These are phyloP conservation scores for Cepphus grylle DNA, from an alignment of 2,113 vertebrate genomes.

Conservation along the genomic window DNA sequence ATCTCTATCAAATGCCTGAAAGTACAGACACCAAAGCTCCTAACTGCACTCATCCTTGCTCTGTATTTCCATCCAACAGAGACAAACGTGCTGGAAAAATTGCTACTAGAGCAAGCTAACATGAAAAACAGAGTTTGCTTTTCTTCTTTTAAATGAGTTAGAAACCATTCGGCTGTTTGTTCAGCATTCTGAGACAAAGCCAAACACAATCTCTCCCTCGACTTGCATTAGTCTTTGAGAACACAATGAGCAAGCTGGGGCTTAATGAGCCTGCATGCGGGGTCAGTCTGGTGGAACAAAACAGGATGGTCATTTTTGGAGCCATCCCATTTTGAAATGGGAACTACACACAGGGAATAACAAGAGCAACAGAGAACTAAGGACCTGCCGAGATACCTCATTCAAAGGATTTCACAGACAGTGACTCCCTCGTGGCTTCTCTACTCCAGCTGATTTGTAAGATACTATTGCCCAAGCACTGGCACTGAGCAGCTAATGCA, in stretches of 20 bases:
- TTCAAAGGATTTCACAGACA: neutral
- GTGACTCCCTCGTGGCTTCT: neutral
- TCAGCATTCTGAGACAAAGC: neutral
- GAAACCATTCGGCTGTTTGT: neutral
- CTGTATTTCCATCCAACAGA: neutral
- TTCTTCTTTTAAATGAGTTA: conserved; percentile 6
- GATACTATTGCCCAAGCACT: neutral
- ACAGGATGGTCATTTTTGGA: conserved; percentile 28
- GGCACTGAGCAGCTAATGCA: neutral
- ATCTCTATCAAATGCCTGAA: neutral
- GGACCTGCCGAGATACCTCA: neutral
- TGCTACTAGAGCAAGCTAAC: neutral
- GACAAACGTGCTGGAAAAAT: neutral
- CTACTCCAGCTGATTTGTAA: neutral
- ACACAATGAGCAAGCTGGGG: conserved; percentile 19
- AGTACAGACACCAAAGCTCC: neutral
- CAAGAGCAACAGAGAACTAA: neutral
- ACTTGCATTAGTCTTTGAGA: conserved; percentile 43
- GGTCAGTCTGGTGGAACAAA: conserved; percentile 46
- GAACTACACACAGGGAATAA: neutral
- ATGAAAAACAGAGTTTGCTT: neutral
- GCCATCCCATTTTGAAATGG: conserved; percentile 32
- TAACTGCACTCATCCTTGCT: neutral
- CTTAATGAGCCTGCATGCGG: conserved; percentile 4
- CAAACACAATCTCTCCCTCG: neutral